Evolutionary conservation across 2,113 vertebrate genomes (phyloP).

Genomic region (Amazona vittata): DNA sequence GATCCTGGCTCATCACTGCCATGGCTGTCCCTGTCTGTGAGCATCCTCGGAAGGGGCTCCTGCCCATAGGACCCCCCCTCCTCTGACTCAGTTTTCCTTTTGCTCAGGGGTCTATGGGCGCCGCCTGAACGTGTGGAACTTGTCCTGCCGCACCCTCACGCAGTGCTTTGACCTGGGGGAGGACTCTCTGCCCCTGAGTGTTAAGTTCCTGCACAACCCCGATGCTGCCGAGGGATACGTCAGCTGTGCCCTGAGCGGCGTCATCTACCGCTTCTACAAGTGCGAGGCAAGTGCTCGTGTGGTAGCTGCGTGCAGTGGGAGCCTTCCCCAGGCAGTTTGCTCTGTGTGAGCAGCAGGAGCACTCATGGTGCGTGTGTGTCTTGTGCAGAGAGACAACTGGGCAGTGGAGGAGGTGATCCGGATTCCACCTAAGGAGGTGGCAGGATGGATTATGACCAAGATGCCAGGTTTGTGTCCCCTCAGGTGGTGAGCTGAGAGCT

Average conservation of each 20-base stretch:
- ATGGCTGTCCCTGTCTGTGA: background rate
- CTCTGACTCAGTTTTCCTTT: accelerated
- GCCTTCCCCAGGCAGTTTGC: background rate
- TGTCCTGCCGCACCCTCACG: conserved; percentile 80
- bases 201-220: conserved; percentile 90
- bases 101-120: conserved; percentile 83
- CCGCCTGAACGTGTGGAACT: conserved; percentile 86
- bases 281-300: conserved; percentile 62
- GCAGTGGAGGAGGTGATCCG: conserved; percentile 3
- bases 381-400: background rate
- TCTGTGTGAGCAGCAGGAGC: background rate
- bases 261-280: conserved; percentile 86
- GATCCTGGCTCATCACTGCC: too few relatives aligned
- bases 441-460: background rate
- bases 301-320: background rate
- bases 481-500: background rate
- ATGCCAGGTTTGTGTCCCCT: background rate
- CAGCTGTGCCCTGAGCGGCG: conserved; percentile 83
- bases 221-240: conserved; percentile 85
- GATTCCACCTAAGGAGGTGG: background rate
- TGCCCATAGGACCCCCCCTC: accelerated
- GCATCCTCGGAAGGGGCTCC: accelerated
- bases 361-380: background rate
- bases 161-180: conserved; percentile 87
- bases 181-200: conserved; percentile 83